Evolutionary conservation across 2,797 vertebrate species (phyloP).

Genomic region (Propithecus perrieri): DNA sequence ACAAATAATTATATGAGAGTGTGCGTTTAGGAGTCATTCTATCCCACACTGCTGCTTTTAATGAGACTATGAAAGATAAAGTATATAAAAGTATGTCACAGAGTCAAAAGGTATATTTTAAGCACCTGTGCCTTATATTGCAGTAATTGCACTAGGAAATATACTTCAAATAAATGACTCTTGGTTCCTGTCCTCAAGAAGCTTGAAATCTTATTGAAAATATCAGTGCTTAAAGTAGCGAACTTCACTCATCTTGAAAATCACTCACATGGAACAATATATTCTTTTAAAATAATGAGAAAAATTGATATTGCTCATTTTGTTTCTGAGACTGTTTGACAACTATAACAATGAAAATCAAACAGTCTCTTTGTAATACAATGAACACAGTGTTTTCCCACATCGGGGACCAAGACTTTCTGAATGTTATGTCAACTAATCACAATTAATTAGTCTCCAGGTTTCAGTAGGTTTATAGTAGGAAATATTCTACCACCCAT

Average conservation of each 20-base stretch:
- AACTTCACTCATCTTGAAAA: slow-evolving; percentile 20
- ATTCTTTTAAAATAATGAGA: not conserved
- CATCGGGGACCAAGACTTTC: not conserved
- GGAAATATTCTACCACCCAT: not conserved
- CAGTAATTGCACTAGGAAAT: not conserved
- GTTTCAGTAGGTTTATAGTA: not conserved
- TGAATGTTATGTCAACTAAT: not conserved
- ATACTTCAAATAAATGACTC: not conserved
- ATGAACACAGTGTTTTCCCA: not conserved
- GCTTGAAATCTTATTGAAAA: not conserved
- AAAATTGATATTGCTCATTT: slow-evolving; percentile 10
- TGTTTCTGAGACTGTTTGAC: not conserved
- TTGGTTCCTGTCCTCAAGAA: not conserved
- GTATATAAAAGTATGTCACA: not conserved
- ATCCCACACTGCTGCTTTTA: not conserved
- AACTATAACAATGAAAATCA: not conserved
- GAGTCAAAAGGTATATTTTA: not conserved
- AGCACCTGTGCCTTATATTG: not conserved
- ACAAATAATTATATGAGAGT: not conserved
- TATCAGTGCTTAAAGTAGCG: not conserved
- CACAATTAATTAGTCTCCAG: not conserved
- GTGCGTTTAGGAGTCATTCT: not conserved
- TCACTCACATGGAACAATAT: not conserved
- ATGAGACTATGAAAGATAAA: not conserved
- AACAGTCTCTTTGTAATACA: not conserved